A percentile compares a stretch with the other conserved stretches of the same genome.
phyloP scores from a whole-genome alignment of 2,888 invertebrate genomes.

The Ectemnius continuus region DNA sequence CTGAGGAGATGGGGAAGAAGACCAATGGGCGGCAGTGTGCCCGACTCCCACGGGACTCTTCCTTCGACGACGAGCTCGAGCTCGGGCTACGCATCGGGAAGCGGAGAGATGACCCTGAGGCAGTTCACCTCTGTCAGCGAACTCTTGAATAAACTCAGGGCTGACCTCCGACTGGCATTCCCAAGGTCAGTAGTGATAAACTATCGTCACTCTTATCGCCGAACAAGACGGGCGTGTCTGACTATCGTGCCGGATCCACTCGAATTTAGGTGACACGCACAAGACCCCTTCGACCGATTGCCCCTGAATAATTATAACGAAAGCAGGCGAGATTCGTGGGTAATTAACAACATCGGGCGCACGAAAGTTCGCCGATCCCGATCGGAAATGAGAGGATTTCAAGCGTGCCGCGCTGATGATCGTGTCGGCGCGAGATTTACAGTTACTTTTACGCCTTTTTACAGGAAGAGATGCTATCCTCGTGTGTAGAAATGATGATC shows the following conservation, averaged over 20 bases:
- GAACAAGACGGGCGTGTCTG: constrained; percentile 4
- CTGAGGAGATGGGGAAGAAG: constrained; percentile 89
- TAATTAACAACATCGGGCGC: constrained; percentile 39
- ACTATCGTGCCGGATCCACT: constrained; percentile 27
- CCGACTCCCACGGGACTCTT: constrained; percentile 73
- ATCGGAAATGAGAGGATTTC: constrained; percentile 29
- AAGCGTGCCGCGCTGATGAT: not conserved
- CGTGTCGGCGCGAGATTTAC: constrained; percentile 26
- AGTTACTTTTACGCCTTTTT: constrained; percentile 46
- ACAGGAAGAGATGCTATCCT: not conserved
- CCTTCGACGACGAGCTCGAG: constrained; percentile 77
- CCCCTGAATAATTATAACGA: constrained; percentile 47
- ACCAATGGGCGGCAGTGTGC: constrained; percentile 78
- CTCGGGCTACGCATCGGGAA: constrained; percentile 79
- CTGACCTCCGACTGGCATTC: constrained; percentile 91
- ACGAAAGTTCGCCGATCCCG: constrained; percentile 30
- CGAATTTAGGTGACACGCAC: constrained; percentile 11
- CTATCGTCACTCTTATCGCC: not conserved
- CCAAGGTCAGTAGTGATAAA: constrained; percentile 83
- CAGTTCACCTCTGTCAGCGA: constrained; percentile 94
- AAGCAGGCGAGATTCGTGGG: no score
- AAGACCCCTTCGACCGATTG: constrained; percentile 35
- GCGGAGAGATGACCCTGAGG: constrained; percentile 91
- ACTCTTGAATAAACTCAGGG: constrained; percentile 89
- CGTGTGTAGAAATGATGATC: no score